phyloP scores from a whole-genome alignment of 2,113 vertebrate species.

The Nannobrachium achirus region DNA sequence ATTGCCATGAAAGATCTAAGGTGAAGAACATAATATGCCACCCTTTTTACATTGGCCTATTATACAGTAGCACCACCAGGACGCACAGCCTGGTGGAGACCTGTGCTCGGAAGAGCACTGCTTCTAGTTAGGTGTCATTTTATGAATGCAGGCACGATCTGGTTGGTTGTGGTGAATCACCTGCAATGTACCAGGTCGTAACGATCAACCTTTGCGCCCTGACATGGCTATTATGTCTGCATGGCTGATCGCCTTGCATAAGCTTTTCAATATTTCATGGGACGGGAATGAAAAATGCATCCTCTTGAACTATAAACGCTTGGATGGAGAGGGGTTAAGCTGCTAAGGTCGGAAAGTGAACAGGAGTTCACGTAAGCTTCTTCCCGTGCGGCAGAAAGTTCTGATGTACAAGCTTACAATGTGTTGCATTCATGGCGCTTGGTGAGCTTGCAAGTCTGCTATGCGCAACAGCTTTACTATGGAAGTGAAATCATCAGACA shows the following conservation, averaged over 20 bases:
- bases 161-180: conserved; percentile 46
- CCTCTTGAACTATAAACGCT: conserved; percentile 64
- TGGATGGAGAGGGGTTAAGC: conserved; percentile 36
- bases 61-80: too few relatives aligned
- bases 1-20: too few relatives aligned
- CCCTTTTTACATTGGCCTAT: too few relatives aligned
- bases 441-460: too few relatives aligned
- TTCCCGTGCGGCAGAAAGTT: too few relatives aligned
- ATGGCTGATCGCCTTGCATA: conserved; percentile 75
- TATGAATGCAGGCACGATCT: conserved; percentile 14
- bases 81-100: too few relatives aligned
- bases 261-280: conserved; percentile 79
- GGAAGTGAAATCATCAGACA: conserved; percentile 14
- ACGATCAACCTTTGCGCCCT: conserved; percentile 54
- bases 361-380: conserved; percentile 14
- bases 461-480: neutral
- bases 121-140: neutral
- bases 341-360: conserved; percentile 52
- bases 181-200: conserved; percentile 33
- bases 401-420: too few relatives aligned
- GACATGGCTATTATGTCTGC: conserved; percentile 53
- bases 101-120: too few relatives aligned
- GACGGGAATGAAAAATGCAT: conserved; percentile 75
- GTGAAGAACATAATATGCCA: too few relatives aligned
- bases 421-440: too few relatives aligned